Evolutionary conservation across 2,113 vertebrate species (phyloP).

Genomic region (Melanotaenia duboulayi): DNA sequence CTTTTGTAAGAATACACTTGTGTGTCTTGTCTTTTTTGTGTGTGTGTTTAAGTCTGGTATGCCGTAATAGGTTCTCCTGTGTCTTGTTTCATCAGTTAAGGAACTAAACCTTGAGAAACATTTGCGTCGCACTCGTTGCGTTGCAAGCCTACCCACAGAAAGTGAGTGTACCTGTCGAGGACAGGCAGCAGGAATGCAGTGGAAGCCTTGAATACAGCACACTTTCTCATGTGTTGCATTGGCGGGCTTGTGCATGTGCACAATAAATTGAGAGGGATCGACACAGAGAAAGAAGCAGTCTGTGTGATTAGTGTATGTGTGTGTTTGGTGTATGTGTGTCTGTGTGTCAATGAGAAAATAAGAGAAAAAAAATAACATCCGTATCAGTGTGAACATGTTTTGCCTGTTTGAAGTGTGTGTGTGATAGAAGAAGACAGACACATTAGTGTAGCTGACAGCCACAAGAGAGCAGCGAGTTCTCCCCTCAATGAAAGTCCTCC

Average conservation of each 20-base stretch:
- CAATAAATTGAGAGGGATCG: conserved; percentile 25
- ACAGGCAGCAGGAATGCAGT: conserved; percentile 58
- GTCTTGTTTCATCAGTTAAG: conserved; percentile 57
- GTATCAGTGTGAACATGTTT: neutral
- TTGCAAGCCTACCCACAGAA: conserved; percentile 27
- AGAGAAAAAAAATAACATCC: too few species aligned
- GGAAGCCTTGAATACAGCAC: conserved; percentile 34
- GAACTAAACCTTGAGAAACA: conserved; percentile 44
- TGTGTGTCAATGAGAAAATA: neutral
- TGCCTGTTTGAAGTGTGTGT: conserved; percentile 15
- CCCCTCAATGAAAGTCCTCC: conserved; percentile 61
- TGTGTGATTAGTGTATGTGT: conserved; percentile 17
- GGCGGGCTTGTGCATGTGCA: conserved; percentile 42
- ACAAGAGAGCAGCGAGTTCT: conserved; percentile 53
- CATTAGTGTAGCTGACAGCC: conserved; percentile 63
- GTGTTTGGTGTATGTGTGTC: neutral
- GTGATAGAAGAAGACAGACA: conserved; percentile 19
- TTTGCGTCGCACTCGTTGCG: conserved; percentile 8
- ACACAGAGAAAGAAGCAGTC: conserved; percentile 11
- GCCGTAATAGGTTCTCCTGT: conserved; percentile 61
- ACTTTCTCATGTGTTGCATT: conserved; percentile 67
- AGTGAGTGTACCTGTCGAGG: conserved; percentile 60
- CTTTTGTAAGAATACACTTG: conserved; percentile 10
- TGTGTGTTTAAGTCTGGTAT: conserved; percentile 66
- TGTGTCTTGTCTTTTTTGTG: neutral